phyloP scores from a whole-genome alignment of 2,888 invertebrate species.

The Zaprionus obscuricornis region DNA sequence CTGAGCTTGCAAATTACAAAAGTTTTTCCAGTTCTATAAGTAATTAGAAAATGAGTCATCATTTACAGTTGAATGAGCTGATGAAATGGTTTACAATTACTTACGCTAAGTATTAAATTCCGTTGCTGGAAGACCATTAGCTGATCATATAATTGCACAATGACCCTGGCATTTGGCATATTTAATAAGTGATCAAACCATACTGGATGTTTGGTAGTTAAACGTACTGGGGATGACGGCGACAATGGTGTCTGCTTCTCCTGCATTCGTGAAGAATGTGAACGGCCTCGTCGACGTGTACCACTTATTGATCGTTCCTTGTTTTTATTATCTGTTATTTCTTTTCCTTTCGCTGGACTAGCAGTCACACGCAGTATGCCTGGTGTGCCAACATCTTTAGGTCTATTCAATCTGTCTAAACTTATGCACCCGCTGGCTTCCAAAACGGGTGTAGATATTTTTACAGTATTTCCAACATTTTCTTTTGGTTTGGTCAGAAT shows the following conservation, averaged over 20 bases:
- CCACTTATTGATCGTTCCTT: slow-evolving; percentile 8
- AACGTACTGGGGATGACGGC: slow-evolving; percentile 54
- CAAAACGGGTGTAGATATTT: slow-evolving; percentile 59
- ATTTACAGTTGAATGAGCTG: too few species aligned
- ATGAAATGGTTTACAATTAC: slow-evolving; percentile 7
- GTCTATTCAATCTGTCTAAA: slow-evolving; percentile 14
- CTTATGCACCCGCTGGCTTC: slow-evolving; percentile 67
- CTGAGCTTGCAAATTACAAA: slow-evolving; percentile 86
- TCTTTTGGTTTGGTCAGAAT: slow-evolving; percentile 51
- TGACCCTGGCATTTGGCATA: slow-evolving; percentile 51
- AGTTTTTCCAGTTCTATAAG: slow-evolving; percentile 86
- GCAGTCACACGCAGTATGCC: slow-evolving; percentile 76
- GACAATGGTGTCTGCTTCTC: slow-evolving; percentile 41
- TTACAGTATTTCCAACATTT: slow-evolving; percentile 18
- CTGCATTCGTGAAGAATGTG: slow-evolving; percentile 37
- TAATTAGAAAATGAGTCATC: neutral
- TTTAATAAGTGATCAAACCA: slow-evolving; percentile 63
- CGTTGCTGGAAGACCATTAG: slow-evolving; percentile 65
- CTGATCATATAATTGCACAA: slow-evolving; percentile 67
- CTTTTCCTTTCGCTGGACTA: neutral
- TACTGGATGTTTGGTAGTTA: slow-evolving; percentile 65
- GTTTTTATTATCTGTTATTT: neutral
- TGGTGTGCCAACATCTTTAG: slow-evolving; percentile 62
- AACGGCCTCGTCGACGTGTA: slow-evolving; percentile 52
- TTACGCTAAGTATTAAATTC: slow-evolving; percentile 60